Evolutionary conservation across 2,888 invertebrate species (phyloP).

Genomic region (Tyria jacobaeae): DNA sequence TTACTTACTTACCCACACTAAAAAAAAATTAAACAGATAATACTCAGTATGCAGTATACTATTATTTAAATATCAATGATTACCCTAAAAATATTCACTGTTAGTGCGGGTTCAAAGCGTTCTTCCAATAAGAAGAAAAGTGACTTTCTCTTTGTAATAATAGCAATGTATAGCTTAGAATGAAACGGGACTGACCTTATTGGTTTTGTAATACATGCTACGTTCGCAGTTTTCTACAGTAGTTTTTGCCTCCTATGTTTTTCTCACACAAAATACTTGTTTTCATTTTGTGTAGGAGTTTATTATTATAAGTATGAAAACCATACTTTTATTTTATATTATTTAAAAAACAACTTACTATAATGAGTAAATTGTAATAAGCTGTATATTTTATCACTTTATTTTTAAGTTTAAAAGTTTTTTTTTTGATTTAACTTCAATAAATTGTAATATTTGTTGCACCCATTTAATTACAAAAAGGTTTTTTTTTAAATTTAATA

Average conservation of each 20-base stretch:
- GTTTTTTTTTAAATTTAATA: too few species aligned
- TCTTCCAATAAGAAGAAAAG: not conserved
- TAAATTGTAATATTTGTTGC: too few species aligned
- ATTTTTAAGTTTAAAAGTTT: too few species aligned
- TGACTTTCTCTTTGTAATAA: not conserved
- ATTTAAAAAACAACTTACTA: too few species aligned
- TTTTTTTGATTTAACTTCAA: too few species aligned
- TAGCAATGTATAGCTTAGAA: slow-evolving; percentile 6
- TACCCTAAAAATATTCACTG: not conserved
- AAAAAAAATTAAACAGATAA: too few species aligned
- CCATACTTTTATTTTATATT: not conserved
- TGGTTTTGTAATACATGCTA: slow-evolving; percentile 9
- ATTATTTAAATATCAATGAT: not conserved
- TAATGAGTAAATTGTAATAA: too few species aligned
- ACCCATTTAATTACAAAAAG: too few species aligned
- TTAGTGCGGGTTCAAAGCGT: slow-evolving; percentile 2
- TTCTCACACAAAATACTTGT: not conserved
- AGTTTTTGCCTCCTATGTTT: not conserved
- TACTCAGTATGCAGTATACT: too few species aligned
- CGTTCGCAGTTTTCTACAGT: not conserved
- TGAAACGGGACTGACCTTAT: slow-evolving; percentile 17
- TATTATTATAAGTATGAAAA: not conserved
- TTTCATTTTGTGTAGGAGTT: not conserved
- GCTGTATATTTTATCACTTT: too few species aligned
- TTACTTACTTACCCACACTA: too few species aligned